Percentiles rank a stretch among this genome's conserved stretches.
These are phyloP conservation scores for Grus americana DNA, from an alignment of 2,113 vertebrate genomes.

Conservation along the genomic window DNA sequence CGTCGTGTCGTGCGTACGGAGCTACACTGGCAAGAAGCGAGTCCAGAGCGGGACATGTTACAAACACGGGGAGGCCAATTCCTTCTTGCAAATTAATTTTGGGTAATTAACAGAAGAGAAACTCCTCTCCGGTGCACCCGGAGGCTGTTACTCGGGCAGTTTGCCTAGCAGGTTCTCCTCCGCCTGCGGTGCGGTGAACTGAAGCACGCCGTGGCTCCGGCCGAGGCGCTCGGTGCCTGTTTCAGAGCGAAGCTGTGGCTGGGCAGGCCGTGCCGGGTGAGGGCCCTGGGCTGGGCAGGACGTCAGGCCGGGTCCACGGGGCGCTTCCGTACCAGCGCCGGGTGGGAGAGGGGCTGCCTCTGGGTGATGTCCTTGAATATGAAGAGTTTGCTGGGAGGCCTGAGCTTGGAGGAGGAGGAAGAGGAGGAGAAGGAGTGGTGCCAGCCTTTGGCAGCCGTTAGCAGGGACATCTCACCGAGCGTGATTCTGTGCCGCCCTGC, in stretches of 20 bases:
- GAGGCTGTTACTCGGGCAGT: not conserved
- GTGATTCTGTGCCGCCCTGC: not conserved
- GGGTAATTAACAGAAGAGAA: not conserved
- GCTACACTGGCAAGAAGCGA: not conserved
- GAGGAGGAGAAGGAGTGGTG: not conserved
- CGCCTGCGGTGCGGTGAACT: accelerated
- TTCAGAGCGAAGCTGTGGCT: not conserved
- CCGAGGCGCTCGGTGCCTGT: accelerated
- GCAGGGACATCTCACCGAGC: accelerated
- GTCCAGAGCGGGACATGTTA: accelerated
- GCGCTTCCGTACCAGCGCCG: not conserved
- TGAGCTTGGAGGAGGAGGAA: not conserved
- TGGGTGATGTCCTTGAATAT: accelerated
- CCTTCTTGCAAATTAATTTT: not conserved
- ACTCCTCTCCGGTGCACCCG: not conserved
- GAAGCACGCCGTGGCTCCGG: accelerated
- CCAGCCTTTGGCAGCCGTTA: not conserved
- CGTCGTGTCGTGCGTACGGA: accelerated
- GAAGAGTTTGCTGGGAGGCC: not conserved
- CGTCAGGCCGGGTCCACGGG: accelerated
- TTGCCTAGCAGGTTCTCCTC: not conserved
- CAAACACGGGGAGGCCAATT: not conserved
- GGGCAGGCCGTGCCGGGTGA: not conserved
- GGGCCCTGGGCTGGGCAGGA: not conserved
- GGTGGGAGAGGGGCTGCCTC: not conserved